Evolutionary conservation across 37 sponge, comb jelly and placozoan species (phyloP).

Genomic region (Hexactinellida sp.): DNA sequence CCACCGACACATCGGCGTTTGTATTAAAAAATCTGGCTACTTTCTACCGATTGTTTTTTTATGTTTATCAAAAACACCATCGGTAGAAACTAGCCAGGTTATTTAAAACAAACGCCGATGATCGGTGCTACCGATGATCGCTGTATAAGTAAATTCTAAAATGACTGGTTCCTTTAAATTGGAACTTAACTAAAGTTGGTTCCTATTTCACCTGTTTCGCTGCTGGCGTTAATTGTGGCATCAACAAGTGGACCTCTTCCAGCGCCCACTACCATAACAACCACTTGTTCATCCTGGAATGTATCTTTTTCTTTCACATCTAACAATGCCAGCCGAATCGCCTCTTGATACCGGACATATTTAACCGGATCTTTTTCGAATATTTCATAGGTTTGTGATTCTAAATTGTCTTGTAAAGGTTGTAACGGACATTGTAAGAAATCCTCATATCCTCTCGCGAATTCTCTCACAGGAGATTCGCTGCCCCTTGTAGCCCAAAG

Average conservation of each 20-base stretch:
- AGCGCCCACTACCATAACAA: conserved; percentile 97
- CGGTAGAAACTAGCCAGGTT: too few relatives aligned
- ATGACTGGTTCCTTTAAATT: too few relatives aligned
- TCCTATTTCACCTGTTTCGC: conserved; percentile 20
- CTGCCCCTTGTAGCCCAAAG: conserved; percentile 22
- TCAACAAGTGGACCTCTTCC: conserved; percentile 89
- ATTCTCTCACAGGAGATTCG: conserved; percentile 38
- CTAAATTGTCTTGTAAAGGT: conserved; percentile 94
- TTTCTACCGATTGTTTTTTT: too few relatives aligned
- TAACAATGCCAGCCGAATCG: background rate
- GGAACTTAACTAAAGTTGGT: background rate
- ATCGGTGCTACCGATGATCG: too few relatives aligned
- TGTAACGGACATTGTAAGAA: conserved; percentile 88
- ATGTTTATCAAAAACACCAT: too few relatives aligned
- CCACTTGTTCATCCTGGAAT: background rate
- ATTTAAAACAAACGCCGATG: too few relatives aligned
- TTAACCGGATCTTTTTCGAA: conserved; percentile 95
- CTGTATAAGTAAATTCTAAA: too few relatives aligned
- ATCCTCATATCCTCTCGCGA: conserved; percentile 85
- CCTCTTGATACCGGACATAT: conserved; percentile 77
- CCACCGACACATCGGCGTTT: too few relatives aligned
- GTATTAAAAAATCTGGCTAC: too few relatives aligned
- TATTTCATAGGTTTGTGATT: conserved; percentile 88
- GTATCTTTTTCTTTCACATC: background rate
- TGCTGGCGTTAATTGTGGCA: conserved; percentile 54